A percentile compares a stretch with the other conserved stretches of the same genome.
These are phyloP conservation scores for Meandrina meandrites DNA, from an alignment of 92 coral and sea anemone species.

Conservation along the genomic window DNA sequence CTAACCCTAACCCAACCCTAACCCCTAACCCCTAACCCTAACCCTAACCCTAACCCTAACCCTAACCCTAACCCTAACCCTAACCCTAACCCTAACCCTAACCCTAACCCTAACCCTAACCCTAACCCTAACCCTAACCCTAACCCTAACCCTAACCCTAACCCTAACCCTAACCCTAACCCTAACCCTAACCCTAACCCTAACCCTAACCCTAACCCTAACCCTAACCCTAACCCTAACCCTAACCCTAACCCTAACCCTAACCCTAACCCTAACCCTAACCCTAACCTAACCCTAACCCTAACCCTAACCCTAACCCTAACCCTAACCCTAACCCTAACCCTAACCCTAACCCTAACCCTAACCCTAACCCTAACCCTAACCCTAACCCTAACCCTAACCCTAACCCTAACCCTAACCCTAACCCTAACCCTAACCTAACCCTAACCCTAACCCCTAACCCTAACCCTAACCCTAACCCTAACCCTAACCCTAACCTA, in stretches of 20 bases:
- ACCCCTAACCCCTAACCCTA: too few species aligned
- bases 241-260: conserved; percentile 69
- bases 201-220: conserved; percentile 62
- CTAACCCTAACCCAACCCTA: too few species aligned
- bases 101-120: conserved; percentile 51
- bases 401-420: conserved; percentile 58
- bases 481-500: too few species aligned
- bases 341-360: conserved; percentile 54
- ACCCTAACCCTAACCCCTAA: too few species aligned
- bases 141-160: conserved; percentile 70
- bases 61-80: conserved; percentile 53
- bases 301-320: conserved; percentile 53
- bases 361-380: conserved; percentile 56
- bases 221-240: conserved; percentile 65
- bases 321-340: conserved; percentile 48
- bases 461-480: too few species aligned
- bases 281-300: too few species aligned
- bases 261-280: conserved; percentile 65
- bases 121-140: conserved; percentile 60
- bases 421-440: too few species aligned
- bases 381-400: conserved; percentile 57
- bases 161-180: conserved; percentile 67
- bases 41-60: conserved; percentile 57
- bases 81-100: conserved; percentile 59
- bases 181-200: conserved; percentile 63